phyloP scores from a whole-genome alignment of 2,888 invertebrate species.

The Acanthopleura granulata region DNA sequence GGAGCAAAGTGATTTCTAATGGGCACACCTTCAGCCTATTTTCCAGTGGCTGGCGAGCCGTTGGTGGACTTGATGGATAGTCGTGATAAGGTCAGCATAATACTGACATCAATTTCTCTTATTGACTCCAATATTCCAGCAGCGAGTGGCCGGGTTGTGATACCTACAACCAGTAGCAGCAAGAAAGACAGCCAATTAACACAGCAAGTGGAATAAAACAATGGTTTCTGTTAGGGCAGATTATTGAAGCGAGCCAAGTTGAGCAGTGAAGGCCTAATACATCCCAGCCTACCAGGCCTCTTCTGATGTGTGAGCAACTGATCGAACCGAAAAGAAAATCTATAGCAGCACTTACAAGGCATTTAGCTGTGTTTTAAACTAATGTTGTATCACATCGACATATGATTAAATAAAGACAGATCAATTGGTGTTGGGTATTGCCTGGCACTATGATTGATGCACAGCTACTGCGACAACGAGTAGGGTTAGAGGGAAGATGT shows the following conservation, averaged over 20 bases:
- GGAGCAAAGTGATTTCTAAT: conserved; percentile 16
- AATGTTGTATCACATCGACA: conserved; percentile 4
- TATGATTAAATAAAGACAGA: conserved; percentile 18
- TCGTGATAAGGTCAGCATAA: background rate
- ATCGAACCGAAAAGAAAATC: background rate
- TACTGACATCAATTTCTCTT: conserved; percentile 10
- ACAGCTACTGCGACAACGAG: background rate
- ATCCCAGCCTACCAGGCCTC: too few species aligned
- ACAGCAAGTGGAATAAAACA: too few species aligned
- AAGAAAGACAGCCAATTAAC: too few species aligned
- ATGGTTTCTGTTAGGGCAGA: too few species aligned
- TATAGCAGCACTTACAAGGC: background rate
- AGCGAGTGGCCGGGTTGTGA: too few species aligned
- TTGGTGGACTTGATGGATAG: background rate
- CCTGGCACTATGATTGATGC: conserved; percentile 13
- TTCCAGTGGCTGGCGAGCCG: background rate
- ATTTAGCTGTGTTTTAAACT: conserved; percentile 1
- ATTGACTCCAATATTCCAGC: background rate
- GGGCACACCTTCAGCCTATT: background rate
- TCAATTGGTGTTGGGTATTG: background rate
- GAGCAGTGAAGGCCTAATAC: too few species aligned
- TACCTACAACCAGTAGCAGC: too few species aligned
- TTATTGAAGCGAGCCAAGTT: too few species aligned
- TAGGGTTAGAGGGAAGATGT: conserved; percentile 13
- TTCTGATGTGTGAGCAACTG: background rate